phyloP scores from a whole-genome alignment of 2,797 vertebrate genomes.

The Lepidocolaptes lacrymiger region DNA sequence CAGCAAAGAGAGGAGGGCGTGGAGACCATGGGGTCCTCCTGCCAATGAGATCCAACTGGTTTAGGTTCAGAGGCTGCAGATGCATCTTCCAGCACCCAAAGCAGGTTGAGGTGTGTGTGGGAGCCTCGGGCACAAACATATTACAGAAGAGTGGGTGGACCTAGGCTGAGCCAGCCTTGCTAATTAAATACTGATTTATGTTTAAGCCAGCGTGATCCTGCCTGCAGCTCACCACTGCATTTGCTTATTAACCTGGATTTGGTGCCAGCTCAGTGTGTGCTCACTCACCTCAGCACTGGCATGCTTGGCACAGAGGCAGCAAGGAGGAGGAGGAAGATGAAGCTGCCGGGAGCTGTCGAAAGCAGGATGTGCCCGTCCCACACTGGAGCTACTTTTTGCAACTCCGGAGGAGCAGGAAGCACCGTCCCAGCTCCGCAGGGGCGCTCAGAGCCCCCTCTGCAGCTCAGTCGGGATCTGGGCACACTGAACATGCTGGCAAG shows the following conservation, averaged over 20 bases:
- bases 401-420: background rate
- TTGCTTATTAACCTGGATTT: conserved; percentile 71
- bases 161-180: background rate
- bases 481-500: accelerated
- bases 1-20: background rate
- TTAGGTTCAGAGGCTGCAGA: background rate
- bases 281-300: background rate
- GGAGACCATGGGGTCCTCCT: background rate
- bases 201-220: background rate
- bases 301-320: background rate
- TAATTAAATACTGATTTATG: background rate
- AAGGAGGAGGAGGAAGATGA: background rate
- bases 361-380: background rate
- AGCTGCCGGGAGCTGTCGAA: accelerated
- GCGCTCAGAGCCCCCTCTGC: background rate
- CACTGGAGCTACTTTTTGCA: background rate
- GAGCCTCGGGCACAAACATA: background rate
- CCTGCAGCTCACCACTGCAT: conserved; percentile 31
- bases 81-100: background rate
- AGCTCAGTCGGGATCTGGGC: background rate
- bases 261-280: conserved; percentile 33
- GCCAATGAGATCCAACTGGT: accelerated
- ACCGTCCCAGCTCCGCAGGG: background rate
- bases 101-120: accelerated
- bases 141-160: background rate